Evolutionary conservation across 2,113 vertebrate genomes (phyloP).

Genomic region (Elephantulus edwardii): DNA sequence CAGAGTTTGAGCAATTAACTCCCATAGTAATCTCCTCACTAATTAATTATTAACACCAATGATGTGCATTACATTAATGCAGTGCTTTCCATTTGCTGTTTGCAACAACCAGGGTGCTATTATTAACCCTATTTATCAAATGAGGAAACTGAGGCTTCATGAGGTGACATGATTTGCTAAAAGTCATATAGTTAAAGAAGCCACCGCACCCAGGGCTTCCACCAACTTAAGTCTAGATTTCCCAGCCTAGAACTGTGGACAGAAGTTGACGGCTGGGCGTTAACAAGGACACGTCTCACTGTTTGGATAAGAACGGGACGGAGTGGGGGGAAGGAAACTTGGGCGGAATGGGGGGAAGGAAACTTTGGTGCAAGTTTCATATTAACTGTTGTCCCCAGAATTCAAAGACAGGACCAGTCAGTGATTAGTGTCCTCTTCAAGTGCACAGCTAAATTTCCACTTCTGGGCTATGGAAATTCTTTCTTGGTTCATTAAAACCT

Average conservation of each 20-base stretch:
- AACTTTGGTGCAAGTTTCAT: background rate
- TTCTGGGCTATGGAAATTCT: constrained; percentile 25
- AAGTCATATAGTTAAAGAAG: background rate
- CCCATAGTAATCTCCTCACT: background rate
- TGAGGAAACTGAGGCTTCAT: constrained; percentile 9
- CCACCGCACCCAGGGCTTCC: background rate
- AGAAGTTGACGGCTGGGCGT: background rate
- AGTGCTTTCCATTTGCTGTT: background rate
- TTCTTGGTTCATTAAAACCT: constrained; percentile 52
- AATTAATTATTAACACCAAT: background rate
- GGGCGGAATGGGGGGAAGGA: too few relatives aligned
- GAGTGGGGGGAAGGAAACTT: too few relatives aligned
- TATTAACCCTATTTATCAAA: background rate
- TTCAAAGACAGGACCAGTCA: background rate
- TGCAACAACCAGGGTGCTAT: background rate
- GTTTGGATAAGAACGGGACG: background rate
- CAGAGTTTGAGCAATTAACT: background rate
- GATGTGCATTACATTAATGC: background rate
- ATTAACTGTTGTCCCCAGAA: background rate
- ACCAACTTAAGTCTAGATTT: background rate
- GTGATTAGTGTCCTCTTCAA: background rate
- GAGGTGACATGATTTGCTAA: background rate
- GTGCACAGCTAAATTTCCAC: background rate
- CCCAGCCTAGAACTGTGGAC: background rate
- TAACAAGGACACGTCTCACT: background rate